Conservation (phyloP, 2,888 invertebrate species). For the Cloeon dipterum region DNA sequence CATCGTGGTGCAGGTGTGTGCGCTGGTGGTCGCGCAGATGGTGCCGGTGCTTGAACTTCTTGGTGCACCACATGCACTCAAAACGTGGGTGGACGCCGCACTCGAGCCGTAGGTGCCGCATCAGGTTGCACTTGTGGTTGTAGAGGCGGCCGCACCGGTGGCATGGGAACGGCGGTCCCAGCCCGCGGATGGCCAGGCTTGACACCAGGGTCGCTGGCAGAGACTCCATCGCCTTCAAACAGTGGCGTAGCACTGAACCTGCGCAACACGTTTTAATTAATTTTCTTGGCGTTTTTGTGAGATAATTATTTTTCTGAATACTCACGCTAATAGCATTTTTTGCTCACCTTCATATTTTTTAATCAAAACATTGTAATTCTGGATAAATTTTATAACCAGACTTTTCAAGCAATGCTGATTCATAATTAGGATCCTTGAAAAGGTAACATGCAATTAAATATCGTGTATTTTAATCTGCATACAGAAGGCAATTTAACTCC, state of each 20-base stretch:
- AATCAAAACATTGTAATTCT: too few species aligned
- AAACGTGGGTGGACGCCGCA: constrained; percentile 18
- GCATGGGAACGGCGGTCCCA: constrained; percentile 7
- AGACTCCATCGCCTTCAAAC: not conserved
- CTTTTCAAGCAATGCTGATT: too few species aligned
- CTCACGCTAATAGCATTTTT: too few species aligned
- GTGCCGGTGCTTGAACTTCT: constrained; percentile 19
- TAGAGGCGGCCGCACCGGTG: constrained; percentile 13
- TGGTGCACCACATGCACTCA: constrained; percentile 14
- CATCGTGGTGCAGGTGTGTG: constrained; percentile 11
- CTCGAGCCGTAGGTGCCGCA: constrained; percentile 16
- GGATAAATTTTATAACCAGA: too few species aligned
- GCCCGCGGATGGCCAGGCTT: not conserved
- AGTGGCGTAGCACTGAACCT: not conserved
- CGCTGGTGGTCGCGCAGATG: constrained; percentile 17
- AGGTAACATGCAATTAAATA: too few species aligned
- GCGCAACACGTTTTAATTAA: too few species aligned
- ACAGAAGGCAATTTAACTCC: too few species aligned
- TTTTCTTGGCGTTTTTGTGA: not conserved
- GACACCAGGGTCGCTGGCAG: not conserved
- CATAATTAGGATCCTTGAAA: too few species aligned
- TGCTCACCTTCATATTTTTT: too few species aligned
- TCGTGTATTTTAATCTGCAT: too few species aligned
- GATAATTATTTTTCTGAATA: not conserved
- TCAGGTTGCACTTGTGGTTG: constrained; percentile 16